phyloP scores from a whole-genome alignment of 2,113 vertebrate genomes.

The Campylomormyrus tamandua region DNA sequence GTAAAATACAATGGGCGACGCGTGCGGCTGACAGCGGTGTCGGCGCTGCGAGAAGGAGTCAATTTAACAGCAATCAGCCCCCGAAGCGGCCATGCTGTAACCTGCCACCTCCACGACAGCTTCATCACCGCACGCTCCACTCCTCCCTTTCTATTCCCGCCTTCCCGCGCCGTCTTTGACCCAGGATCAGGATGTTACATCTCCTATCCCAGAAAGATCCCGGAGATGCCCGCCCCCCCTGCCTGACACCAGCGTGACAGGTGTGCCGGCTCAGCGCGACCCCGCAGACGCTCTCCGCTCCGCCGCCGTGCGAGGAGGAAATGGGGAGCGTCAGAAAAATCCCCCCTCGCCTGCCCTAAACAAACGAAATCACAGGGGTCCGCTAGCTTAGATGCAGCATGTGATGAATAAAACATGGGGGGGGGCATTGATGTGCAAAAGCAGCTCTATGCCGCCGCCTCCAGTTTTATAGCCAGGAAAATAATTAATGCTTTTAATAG shows the following conservation, averaged over 20 bases:
- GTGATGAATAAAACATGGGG: not conserved
- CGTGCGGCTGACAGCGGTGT: conserved; percentile 3
- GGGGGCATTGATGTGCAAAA: not conserved
- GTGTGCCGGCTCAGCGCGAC: not conserved
- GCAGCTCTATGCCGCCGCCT: not conserved
- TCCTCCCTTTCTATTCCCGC: not conserved
- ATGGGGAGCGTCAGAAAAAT: not conserved
- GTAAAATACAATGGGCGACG: conserved; percentile 19
- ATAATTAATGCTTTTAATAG: not conserved
- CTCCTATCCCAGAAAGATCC: not conserved
- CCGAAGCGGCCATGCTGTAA: conserved; percentile 52
- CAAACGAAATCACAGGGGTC: not conserved
- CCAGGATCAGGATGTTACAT: not conserved
- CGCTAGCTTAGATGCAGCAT: not conserved
- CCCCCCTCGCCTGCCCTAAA: not conserved
- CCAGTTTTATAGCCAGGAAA: not conserved
- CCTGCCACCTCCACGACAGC: conserved; percentile 60
- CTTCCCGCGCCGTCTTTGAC: not conserved
- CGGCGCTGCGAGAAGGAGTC: conserved; percentile 40
- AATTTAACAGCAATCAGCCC: conserved; percentile 52
- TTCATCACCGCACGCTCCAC: conserved; percentile 51
- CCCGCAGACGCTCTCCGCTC: not conserved
- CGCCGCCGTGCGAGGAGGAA: not conserved
- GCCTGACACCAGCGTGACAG: not conserved
- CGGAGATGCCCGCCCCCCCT: not conserved